Conservation (phyloP, 92 coral and sea anemone genomes). For the Parazoanthus swiftii region DNA sequence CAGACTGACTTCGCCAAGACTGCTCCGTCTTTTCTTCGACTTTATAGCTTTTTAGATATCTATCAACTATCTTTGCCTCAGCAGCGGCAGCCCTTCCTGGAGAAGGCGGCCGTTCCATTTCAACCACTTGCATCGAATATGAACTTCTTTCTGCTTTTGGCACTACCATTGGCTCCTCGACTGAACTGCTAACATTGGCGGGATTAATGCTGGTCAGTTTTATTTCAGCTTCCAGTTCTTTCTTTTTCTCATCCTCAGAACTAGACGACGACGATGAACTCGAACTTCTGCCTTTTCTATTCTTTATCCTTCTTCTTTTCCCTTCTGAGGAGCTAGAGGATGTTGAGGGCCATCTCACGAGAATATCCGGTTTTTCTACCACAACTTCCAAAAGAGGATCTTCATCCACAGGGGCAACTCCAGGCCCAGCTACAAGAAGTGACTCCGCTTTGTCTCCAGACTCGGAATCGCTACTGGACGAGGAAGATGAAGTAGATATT, state of each 20-base stretch:
- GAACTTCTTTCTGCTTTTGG: neutral
- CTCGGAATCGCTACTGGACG: constrained; percentile 11
- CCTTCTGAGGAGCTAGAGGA: constrained; percentile 17
- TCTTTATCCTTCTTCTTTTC: neutral
- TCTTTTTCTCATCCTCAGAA: constrained; percentile 5
- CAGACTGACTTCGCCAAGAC: neutral
- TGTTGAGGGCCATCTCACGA: constrained; percentile 9
- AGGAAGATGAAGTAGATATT: constrained; percentile 20
- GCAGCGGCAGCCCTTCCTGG: constrained; percentile 26
- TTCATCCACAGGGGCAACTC: neutral
- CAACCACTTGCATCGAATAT: constrained; percentile 18
- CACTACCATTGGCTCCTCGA: constrained; percentile 7
- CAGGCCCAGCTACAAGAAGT: neutral
- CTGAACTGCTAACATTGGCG: neutral
- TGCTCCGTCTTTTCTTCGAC: constrained; percentile 8
- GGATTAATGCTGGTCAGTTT: neutral
- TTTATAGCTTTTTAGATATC: neutral
- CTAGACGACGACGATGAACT: constrained; percentile 12
- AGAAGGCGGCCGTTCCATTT: constrained; percentile 14
- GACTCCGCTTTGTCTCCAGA: neutral
- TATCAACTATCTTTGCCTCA: constrained; percentile 32
- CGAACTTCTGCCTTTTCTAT: neutral
- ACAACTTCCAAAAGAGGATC: constrained; percentile 4
- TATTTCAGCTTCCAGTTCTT: neutral
- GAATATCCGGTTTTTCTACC: constrained; percentile 11